Evolutionary conservation across 2,888 invertebrate species (phyloP).

Genomic region (Drymonia ruficornis): DNA sequence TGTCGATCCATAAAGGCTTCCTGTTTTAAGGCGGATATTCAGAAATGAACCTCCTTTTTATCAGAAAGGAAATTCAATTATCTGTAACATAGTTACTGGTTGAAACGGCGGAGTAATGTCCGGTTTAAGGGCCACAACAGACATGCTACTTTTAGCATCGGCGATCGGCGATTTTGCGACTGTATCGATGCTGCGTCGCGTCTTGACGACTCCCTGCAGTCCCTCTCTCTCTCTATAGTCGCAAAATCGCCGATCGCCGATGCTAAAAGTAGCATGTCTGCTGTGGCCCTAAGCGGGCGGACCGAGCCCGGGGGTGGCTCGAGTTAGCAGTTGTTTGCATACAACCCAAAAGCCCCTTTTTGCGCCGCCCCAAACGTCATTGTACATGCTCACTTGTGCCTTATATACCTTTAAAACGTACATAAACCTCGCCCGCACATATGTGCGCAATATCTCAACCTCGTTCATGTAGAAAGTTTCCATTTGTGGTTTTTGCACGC

Average conservation of each 20-base stretch:
- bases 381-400: slow-evolving; percentile 21
- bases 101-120: slow-evolving; percentile 42
- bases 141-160: too few species aligned
- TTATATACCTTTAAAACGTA: slow-evolving; percentile 5
- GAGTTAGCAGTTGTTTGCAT: slow-evolving; percentile 61
- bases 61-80: slow-evolving; percentile 51
- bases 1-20: slow-evolving; percentile 16
- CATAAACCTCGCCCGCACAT: background rate
- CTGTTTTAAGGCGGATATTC: slow-evolving; percentile 20
- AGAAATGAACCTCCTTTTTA: slow-evolving; percentile 24
- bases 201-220: too few species aligned
- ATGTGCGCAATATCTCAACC: slow-evolving; percentile 7
- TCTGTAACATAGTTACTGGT: slow-evolving; percentile 53
- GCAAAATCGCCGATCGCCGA: too few species aligned
- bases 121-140: too few species aligned
- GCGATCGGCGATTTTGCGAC: too few species aligned
- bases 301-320: slow-evolving; percentile 33
- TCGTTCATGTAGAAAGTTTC: slow-evolving; percentile 26
- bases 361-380: slow-evolving; percentile 27
- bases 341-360: slow-evolving; percentile 44
- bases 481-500: slow-evolving; percentile 8
- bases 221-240: too few species aligned
- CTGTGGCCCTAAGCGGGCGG: slow-evolving; percentile 33
- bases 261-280: too few species aligned
- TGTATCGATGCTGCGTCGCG: too few species aligned